phyloP scores from a whole-genome alignment of 1,140 invertebrate species.

The Eubasilissa regina region DNA sequence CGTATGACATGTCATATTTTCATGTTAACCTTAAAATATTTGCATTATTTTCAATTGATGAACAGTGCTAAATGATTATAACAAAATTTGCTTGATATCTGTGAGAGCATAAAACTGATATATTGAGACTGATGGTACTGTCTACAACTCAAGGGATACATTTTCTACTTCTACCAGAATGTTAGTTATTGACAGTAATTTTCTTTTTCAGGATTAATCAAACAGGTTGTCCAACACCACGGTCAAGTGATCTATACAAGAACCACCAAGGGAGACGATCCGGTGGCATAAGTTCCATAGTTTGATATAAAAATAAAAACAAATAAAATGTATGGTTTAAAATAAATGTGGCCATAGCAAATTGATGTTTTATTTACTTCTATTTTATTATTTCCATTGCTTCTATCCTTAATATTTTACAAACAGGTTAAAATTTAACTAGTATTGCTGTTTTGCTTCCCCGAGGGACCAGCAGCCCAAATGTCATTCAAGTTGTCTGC shows the following conservation, averaged over 20 bases:
- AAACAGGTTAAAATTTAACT: background rate
- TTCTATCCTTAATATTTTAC: background rate
- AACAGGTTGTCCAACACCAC: constrained; percentile 97
- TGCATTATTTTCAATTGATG: background rate
- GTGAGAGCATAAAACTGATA: constrained; percentile 73
- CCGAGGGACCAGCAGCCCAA: constrained; percentile 31
- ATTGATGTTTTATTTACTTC: constrained; percentile 32
- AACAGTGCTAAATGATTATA: constrained; percentile 61
- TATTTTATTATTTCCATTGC: constrained; percentile 18
- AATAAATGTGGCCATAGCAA: constrained; percentile 39
- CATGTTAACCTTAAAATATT: too few species aligned
- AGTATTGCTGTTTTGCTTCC: constrained; percentile 13
- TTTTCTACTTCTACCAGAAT: background rate
- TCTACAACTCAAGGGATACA: background rate
- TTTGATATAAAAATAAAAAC: constrained; percentile 40
- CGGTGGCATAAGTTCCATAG: constrained; percentile 65
- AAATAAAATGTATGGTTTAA: constrained; percentile 45
- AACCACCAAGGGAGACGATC: constrained; percentile 94
- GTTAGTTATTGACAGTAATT: constrained; percentile 28
- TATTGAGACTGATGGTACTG: constrained; percentile 73
- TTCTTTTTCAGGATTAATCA: constrained; percentile 87
- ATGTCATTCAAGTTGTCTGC: background rate
- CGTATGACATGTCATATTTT: too few species aligned
- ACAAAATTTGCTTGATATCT: constrained; percentile 64
- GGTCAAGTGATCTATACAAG: constrained; percentile 98